A percentile compares a stretch with the other conserved stretches of the same genome.
Conservation (phyloP, 2,888 invertebrate species). For the Cataglyphis albicans region DNA sequence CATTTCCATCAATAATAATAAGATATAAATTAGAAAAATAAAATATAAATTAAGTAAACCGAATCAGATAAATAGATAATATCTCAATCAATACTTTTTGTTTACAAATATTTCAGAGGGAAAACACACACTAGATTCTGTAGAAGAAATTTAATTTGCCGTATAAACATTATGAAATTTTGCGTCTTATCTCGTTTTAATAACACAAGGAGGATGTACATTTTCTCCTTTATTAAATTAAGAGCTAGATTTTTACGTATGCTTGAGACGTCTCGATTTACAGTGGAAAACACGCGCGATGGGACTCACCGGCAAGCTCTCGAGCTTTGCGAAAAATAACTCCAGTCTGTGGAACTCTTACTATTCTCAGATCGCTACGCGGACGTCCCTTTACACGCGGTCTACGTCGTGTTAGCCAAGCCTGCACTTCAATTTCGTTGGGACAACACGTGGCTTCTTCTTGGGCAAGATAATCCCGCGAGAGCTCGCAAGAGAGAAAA, state of each 20-base stretch:
- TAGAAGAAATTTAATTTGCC: neutral
- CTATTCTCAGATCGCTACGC: constrained; percentile 54
- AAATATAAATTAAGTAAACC: neutral
- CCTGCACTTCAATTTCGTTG: constrained; percentile 74
- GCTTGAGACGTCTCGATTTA: constrained; percentile 53
- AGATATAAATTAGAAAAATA: neutral
- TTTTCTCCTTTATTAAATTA: constrained; percentile 39
- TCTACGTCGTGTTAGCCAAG: constrained; percentile 57
- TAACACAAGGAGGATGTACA: constrained; percentile 19
- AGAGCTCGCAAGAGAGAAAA: constrained; percentile 19
- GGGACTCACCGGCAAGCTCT: constrained; percentile 3
- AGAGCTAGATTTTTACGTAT: constrained; percentile 39
- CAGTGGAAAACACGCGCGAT: constrained; percentile 50
- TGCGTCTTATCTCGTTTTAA: constrained; percentile 2
- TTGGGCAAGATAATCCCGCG: constrained; percentile 52
- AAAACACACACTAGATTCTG: neutral
- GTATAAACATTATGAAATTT: constrained; percentile 2
- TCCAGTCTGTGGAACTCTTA: constrained; percentile 44
- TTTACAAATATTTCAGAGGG: neutral
- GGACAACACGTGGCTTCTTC: constrained; percentile 72
- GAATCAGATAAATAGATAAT: neutral
- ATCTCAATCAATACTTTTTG: neutral
- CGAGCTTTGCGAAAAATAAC: constrained; percentile 59
- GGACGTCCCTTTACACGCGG: constrained; percentile 53
- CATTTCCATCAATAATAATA: neutral